Evolutionary conservation across 2,797 vertebrate genomes (phyloP), one percentile per base, ranked within the genome.

Genomic region (Anolis apletophallus): DNA sequence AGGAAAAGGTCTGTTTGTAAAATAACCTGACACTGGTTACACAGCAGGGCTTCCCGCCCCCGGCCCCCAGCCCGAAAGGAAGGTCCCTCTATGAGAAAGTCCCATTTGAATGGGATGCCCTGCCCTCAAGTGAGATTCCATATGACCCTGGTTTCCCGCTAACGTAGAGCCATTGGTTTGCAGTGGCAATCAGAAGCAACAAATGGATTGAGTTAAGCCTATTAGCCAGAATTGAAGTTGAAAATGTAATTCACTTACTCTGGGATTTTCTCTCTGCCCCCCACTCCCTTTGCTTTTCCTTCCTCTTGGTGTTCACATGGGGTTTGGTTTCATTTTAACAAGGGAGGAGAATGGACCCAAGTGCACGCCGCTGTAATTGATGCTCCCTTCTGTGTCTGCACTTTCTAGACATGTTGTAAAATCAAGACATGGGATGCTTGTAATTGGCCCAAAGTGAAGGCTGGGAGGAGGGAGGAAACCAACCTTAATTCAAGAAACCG

Each of bases 1-100:
- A 64, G 6, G 40, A 32, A 61, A 54, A 89, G 88, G 73, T 87
- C 68, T 92, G 94, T 93, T 93, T 94, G 94, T 92, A 92, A 93
- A 94, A 93, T 90, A 92, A 93, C 86, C 91, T 79, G 10, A 59
- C 46, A 2, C 54, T 13, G 0, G 8, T 57, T 11, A 6, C 83
- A 36, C 7, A 3, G 34, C 68, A 78, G 50, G n/a, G 14, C 83
- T 61, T 19, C 23, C 1, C n/a, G n/a, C n/a, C n/a, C n/a, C 1
- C 6, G 40, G 14, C 72, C 10, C 5, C 29, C 7, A 64, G n/a
- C 40, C 40, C 40, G 40, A 40, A 59, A 3, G 12, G 26, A 0
- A 23, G 59, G 76, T 84, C 77, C 19, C 17, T 0, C 40, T 80
- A 36, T 69, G 34, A 21, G 57, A 75, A 50, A 2, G 4, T 54